phyloP scores from a whole-genome alignment of 2,888 invertebrate species.

The Pollenia amentaria region DNA sequence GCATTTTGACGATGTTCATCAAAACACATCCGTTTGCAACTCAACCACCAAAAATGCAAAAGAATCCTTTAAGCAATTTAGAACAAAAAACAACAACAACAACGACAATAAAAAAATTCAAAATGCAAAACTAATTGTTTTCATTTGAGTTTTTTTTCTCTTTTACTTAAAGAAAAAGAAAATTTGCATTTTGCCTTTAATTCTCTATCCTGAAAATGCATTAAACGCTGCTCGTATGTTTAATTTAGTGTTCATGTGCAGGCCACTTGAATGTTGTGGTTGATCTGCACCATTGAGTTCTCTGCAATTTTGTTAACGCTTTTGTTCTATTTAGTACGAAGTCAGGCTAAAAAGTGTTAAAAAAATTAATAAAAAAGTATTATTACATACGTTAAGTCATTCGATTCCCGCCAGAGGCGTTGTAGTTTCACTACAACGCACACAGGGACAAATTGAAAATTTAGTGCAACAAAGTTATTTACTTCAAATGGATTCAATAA shows the following conservation, averaged over 20 bases:
- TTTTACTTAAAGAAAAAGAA: conserved; percentile 38
- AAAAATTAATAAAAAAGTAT: not conserved
- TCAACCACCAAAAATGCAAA: conserved; percentile 52
- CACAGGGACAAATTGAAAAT: too few species aligned
- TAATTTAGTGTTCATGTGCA: conserved; percentile 50
- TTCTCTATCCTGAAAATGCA: conserved; percentile 49
- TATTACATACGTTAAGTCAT: not conserved
- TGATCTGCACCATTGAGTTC: conserved; percentile 29
- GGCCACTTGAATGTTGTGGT: conserved; percentile 59
- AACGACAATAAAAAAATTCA: conserved; percentile 24
- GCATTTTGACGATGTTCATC: conserved; percentile 54
- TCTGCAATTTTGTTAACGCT: not conserved
- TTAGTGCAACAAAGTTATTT: too few species aligned
- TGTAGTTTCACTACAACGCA: too few species aligned
- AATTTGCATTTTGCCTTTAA: conserved; percentile 58
- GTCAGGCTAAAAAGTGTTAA: not conserved
- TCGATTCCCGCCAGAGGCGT: too few species aligned
- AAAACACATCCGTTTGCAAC: conserved; percentile 15
- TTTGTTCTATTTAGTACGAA: not conserved
- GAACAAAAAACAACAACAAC: conserved; percentile 17
- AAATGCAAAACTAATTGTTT: conserved; percentile 82
- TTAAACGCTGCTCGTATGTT: conserved; percentile 64
- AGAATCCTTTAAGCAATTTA: conserved; percentile 61
- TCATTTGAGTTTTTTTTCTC: conserved; percentile 73
- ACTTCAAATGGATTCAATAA: too few species aligned